phyloP scores from a whole-genome alignment of 2,888 invertebrate genomes.

The Gisinianus flammeolus region DNA sequence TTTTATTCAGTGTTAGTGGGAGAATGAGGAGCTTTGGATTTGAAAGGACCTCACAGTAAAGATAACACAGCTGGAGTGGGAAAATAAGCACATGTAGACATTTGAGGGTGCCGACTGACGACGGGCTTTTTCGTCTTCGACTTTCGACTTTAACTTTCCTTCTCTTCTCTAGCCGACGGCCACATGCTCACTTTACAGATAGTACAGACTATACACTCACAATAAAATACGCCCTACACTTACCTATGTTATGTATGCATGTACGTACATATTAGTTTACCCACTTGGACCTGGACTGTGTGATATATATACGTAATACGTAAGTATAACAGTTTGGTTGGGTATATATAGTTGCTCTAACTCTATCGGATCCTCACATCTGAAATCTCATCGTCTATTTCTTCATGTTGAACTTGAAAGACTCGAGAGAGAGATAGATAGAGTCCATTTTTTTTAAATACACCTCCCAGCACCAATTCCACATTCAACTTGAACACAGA shows the following conservation, averaged over 20 bases:
- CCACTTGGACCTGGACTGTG: background rate
- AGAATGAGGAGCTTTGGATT: background rate
- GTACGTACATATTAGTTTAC: background rate
- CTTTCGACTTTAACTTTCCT: too few relatives aligned
- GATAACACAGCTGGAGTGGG: background rate
- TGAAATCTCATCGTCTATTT: background rate
- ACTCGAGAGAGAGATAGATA: background rate
- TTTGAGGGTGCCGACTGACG: background rate
- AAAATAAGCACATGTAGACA: background rate
- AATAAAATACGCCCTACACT: background rate
- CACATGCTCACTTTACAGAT: background rate
- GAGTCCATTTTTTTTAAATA: too few relatives aligned
- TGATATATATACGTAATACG: background rate
- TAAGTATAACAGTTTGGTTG: background rate
- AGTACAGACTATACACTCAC: background rate
- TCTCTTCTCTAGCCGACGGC: background rate
- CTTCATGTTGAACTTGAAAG: background rate
- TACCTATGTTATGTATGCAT: background rate
- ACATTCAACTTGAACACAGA: too few relatives aligned
- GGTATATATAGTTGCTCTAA: background rate
- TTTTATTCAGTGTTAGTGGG: too few relatives aligned
- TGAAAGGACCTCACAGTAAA: background rate
- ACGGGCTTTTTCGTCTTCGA: background rate
- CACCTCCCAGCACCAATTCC: too few relatives aligned
- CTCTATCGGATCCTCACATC: background rate